phyloP scores from a whole-genome alignment of 2,797 vertebrate species.

The Myotis daubentonii region DNA sequence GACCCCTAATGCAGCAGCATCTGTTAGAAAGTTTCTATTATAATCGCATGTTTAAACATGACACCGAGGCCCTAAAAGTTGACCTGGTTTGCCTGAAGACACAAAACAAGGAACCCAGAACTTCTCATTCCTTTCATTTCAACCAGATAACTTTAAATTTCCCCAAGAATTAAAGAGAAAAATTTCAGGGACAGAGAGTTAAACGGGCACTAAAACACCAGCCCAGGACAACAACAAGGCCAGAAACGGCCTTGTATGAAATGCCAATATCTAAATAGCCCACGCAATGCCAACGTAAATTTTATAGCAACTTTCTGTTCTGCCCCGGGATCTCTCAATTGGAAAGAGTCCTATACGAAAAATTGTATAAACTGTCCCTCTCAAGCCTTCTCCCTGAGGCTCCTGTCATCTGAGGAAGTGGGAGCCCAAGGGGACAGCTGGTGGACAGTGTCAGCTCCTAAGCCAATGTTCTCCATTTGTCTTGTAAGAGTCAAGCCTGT shows the following conservation, averaged over 20 bases:
- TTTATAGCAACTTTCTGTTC: slow-evolving; percentile 29
- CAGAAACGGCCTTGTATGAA: not conserved
- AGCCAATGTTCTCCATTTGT: not conserved
- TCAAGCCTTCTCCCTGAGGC: not conserved
- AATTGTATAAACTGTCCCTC: not conserved
- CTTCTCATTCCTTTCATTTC: not conserved
- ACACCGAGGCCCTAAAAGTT: not conserved
- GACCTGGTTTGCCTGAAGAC: not conserved
- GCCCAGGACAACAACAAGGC: not conserved
- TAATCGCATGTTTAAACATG: not conserved
- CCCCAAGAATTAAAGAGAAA: slow-evolving; percentile 14
- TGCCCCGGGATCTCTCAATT: slow-evolving; percentile 21
- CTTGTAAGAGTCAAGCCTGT: not conserved
- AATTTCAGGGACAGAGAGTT: not conserved
- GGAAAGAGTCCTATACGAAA: not conserved
- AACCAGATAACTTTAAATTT: not conserved
- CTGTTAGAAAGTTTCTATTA: not conserved
- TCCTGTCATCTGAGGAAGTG: not conserved
- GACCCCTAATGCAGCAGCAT: not conserved
- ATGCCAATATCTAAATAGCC: not conserved
- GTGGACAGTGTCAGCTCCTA: not conserved
- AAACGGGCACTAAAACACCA: not conserved
- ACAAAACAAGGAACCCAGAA: not conserved
- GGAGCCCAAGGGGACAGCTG: not conserved
- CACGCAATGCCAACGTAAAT: not conserved